Percentiles rank a stretch among this genome's conserved stretches.
phyloP scores from a whole-genome alignment of 2,888 invertebrate species.

The Pelosia muscerda region DNA sequence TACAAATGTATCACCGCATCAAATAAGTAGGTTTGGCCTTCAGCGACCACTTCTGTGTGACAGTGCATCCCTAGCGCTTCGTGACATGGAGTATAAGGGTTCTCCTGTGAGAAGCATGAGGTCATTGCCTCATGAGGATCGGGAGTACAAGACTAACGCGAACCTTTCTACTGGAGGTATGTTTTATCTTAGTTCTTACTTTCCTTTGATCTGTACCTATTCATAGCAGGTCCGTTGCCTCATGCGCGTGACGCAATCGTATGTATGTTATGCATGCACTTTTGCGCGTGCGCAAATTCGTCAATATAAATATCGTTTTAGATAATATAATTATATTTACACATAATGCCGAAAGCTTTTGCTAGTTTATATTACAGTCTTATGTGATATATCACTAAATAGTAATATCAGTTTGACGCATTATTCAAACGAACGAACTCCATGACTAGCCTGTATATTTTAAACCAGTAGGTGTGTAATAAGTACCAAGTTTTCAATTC shows the following conservation, averaged over 20 bases:
- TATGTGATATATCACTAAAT: background rate
- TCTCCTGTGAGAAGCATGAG: constrained; percentile 85
- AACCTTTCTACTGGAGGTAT: constrained; percentile 79
- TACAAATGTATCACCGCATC: constrained; percentile 88
- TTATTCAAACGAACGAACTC: background rate
- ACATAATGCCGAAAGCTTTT: background rate
- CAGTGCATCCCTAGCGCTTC: constrained; percentile 84
- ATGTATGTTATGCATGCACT: too few relatives aligned
- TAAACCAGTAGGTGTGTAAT: background rate
- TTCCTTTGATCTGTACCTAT: background rate
- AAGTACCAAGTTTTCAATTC: constrained; percentile 18
- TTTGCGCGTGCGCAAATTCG: too few relatives aligned
- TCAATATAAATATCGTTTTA: too few relatives aligned
- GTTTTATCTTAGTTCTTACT: constrained; percentile 35
- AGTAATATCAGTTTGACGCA: background rate
- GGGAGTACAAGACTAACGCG: constrained; percentile 89
- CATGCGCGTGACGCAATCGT: too few relatives aligned
- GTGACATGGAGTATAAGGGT: constrained; percentile 88
- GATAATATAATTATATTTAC: too few relatives aligned
- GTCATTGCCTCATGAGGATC: constrained; percentile 85
- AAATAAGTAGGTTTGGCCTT: constrained; percentile 91
- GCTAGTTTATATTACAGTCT: background rate
- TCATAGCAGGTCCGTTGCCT: background rate
- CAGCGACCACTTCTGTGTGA: constrained; percentile 88
- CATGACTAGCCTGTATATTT: background rate